phyloP scores from a whole-genome alignment of 2,888 invertebrate species.

The Leptarthrus brevirostris region DNA sequence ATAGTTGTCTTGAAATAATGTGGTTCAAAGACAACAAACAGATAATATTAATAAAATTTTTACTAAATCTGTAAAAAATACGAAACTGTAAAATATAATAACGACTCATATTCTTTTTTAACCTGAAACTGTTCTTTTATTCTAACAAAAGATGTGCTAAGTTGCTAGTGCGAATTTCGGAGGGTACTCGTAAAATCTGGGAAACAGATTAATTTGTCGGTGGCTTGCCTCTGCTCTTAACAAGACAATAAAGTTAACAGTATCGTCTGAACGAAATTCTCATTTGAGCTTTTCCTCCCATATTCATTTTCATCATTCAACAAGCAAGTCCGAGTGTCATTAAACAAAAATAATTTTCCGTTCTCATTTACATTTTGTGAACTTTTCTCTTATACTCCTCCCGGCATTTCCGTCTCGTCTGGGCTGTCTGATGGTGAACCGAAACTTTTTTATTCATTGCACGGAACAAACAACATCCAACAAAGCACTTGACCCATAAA shows the following conservation, averaged over 20 bases:
- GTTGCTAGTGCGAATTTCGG: too few species aligned
- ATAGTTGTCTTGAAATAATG: too few species aligned
- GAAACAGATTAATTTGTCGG: too few species aligned
- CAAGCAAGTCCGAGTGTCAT: constrained; percentile 54
- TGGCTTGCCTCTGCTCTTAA: too few species aligned
- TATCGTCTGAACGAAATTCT: constrained; percentile 30
- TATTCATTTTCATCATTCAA: constrained; percentile 47
- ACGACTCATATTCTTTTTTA: too few species aligned
- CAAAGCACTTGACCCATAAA: constrained; percentile 49
- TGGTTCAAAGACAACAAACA: too few species aligned
- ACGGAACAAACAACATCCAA: constrained; percentile 25
- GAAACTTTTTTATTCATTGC: constrained; percentile 45
- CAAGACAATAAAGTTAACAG: background rate
- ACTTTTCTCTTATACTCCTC: constrained; percentile 5
- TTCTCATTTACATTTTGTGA: constrained; percentile 45
- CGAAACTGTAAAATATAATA: too few species aligned
- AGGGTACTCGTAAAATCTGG: too few species aligned
- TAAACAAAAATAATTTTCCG: constrained; percentile 56
- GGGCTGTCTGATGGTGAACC: constrained; percentile 28
- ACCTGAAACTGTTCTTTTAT: too few species aligned
- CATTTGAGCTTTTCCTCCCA: constrained; percentile 26
- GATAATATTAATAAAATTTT: too few species aligned
- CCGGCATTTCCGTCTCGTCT: constrained; percentile 25
- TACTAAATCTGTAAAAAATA: too few species aligned
- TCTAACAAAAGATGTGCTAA: too few species aligned